phyloP scores from a whole-genome alignment of 2,888 invertebrate genomes.

The Lochmaea crataegi region DNA sequence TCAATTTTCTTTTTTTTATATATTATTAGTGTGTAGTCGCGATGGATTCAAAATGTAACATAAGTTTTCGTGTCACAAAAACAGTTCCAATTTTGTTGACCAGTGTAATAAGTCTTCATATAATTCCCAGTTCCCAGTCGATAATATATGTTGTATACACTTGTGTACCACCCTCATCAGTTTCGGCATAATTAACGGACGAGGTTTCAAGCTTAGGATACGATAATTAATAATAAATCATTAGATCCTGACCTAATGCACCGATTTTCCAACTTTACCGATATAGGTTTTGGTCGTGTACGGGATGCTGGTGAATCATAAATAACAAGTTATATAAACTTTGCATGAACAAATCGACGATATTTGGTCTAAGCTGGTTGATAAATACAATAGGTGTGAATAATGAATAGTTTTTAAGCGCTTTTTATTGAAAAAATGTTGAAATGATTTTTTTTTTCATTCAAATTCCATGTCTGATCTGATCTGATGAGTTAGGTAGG shows the following conservation, averaged over 20 bases:
- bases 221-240: background rate
- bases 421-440: no score
- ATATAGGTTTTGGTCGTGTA: background rate
- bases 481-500: no score
- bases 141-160: background rate
- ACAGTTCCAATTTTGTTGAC: no score
- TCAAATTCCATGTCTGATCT: no score
- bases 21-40: no score
- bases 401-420: no score
- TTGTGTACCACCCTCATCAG: slow-evolving; percentile 1
- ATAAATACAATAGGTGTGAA: background rate
- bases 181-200: background rate
- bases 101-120: background rate
- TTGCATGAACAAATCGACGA: background rate
- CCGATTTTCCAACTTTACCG: background rate
- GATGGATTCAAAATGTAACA: no score
- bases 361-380: no score
- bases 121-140: background rate
- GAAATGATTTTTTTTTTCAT: no score
- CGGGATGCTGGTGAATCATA: background rate
- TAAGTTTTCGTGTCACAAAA: no score
- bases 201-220: background rate
- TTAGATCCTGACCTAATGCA: background rate
- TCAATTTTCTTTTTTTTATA: no score
- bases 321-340: slow-evolving; percentile 5